Evolutionary conservation across 1,140 invertebrate species (phyloP).

Genomic region (Aphelinus certus): DNA sequence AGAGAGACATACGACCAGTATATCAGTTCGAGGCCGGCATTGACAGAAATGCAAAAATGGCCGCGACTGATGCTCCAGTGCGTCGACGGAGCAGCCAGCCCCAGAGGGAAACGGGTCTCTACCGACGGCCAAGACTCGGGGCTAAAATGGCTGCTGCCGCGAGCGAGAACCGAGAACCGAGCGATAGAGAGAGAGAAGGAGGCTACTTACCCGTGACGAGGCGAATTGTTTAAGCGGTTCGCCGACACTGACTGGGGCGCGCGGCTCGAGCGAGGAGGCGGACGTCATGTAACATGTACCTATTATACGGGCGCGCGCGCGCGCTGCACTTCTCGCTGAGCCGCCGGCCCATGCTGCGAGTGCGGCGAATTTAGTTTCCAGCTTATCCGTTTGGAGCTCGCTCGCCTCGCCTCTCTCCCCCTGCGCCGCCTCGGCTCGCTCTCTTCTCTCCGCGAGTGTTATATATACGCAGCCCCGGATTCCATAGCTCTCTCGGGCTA

Average conservation of each 20-base stretch:
- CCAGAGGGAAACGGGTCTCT: too few species aligned
- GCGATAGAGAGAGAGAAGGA: slow-evolving; percentile 43
- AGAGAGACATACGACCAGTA: too few species aligned
- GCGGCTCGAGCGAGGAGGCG: slow-evolving; percentile 17
- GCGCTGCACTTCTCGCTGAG: slow-evolving; percentile 21
- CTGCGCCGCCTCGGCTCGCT: too few species aligned
- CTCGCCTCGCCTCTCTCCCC: slow-evolving; percentile 1
- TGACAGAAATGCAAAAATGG: too few species aligned
- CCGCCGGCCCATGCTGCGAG: background rate
- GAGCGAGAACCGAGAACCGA: background rate
- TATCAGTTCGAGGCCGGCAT: too few species aligned
- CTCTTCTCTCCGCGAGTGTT: too few species aligned
- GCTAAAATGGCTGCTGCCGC: background rate
- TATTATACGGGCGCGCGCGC: slow-evolving; percentile 43
- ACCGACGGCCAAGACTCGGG: too few species aligned
- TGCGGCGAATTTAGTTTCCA: slow-evolving; percentile 37
- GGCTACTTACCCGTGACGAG: slow-evolving; percentile 51
- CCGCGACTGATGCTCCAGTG: too few species aligned
- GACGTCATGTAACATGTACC: slow-evolving; percentile 41
- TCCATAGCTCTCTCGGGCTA: too few species aligned
- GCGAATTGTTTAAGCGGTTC: slow-evolving; percentile 39
- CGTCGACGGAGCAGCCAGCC: too few species aligned
- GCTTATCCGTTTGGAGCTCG: slow-evolving; percentile 37
- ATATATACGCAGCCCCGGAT: too few species aligned
- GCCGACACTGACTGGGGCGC: slow-evolving; percentile 44